phyloP scores from a whole-genome alignment of 2,113 vertebrate genomes.

The Pelecanoides urinatrix region DNA sequence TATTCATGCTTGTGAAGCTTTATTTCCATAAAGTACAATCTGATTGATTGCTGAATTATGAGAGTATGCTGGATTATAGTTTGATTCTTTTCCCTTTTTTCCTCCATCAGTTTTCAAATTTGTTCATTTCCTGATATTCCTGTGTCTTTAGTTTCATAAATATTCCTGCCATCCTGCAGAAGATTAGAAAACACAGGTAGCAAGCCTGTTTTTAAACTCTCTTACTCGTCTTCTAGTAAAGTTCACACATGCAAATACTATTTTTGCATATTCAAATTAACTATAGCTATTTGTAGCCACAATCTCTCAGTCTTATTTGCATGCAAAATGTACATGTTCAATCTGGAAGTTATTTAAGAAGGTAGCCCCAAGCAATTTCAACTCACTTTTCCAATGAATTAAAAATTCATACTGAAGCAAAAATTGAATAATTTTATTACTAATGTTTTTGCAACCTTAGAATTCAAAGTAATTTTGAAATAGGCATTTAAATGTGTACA shows the following conservation, averaged over 20 bases:
- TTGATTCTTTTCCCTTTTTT: background rate
- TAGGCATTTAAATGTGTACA: background rate
- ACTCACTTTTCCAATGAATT: background rate
- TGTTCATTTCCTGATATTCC: background rate
- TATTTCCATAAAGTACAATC: background rate
- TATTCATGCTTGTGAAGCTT: background rate
- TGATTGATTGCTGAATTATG: background rate
- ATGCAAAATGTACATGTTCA: background rate
- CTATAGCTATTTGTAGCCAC: background rate
- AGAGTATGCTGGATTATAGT: background rate
- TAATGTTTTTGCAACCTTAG: background rate
- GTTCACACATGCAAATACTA: slow-evolving; percentile 2
- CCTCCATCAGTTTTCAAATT: background rate
- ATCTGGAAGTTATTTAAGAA: background rate
- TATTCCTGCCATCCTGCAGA: background rate
- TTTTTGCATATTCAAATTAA: slow-evolving; percentile 49
- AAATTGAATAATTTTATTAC: background rate
- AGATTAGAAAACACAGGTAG: background rate
- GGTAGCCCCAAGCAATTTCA: background rate
- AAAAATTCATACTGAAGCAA: background rate
- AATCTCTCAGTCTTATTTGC: background rate
- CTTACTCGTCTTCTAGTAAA: background rate
- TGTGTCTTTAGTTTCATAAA: background rate
- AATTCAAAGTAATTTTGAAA: background rate
- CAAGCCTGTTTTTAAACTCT: background rate